A percentile compares a stretch with the other conserved stretches of the same genome.
phyloP scores from a whole-genome alignment of 2,113 vertebrate genomes.

The Hemibates koningsi region DNA sequence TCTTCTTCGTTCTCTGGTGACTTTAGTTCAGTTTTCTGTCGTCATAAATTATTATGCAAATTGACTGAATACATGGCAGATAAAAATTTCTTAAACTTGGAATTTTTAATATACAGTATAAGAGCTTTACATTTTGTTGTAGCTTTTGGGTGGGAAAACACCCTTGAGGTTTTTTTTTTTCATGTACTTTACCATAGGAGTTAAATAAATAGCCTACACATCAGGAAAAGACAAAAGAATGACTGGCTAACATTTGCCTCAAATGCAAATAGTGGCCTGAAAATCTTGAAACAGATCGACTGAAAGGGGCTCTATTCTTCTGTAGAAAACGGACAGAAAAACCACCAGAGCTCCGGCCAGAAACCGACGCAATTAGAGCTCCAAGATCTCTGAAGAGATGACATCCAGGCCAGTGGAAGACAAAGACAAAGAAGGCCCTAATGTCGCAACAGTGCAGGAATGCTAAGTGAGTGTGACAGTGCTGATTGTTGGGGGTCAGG shows the following conservation, averaged over 20 bases:
- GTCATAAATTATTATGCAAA: conserved; percentile 47
- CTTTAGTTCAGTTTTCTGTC: conserved; percentile 11
- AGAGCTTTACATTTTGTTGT: conserved; percentile 29
- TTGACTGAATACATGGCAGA: conserved; percentile 8
- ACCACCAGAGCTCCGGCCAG: background rate
- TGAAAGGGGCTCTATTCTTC: background rate
- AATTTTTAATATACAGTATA: conserved; percentile 45
- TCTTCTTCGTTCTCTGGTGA: conserved; percentile 2
- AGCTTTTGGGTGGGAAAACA: conserved; percentile 32
- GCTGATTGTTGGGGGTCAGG: conserved; percentile 38
- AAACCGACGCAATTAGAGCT: background rate
- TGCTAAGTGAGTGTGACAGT: conserved; percentile 64
- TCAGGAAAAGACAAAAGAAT: conserved; percentile 16
- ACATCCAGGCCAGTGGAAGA: conserved; percentile 8
- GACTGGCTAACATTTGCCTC: conserved; percentile 3
- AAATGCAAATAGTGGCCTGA: background rate
- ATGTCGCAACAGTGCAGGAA: conserved; percentile 57
- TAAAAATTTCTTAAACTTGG: conserved; percentile 20
- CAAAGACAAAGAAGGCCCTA: conserved; percentile 3
- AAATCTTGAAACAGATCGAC: background rate
- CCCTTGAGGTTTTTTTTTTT: conserved; percentile 62
- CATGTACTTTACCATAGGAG: conserved; percentile 35
- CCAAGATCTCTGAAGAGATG: background rate
- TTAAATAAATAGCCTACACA: conserved; percentile 62
- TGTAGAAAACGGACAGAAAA: background rate